These are phyloP conservation scores for Gonatopus flavifemur DNA, from an alignment of 1,140 invertebrate genomes.

Conservation along the genomic window DNA sequence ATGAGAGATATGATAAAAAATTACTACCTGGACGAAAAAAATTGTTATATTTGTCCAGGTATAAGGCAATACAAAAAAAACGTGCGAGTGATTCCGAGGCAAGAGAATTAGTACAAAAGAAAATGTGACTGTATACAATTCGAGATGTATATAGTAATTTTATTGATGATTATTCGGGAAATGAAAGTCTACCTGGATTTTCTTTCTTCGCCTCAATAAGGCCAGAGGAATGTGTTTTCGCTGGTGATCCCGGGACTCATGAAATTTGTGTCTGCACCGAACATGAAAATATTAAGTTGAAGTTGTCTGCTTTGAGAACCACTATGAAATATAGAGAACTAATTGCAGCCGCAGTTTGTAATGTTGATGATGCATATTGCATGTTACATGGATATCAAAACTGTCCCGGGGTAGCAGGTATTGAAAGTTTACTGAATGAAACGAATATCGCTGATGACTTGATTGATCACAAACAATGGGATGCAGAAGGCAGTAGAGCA, in stretches of 20 bases:
- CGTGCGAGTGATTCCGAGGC: not conserved
- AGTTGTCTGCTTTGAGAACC: constrained; percentile 3
- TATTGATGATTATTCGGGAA: constrained; percentile 7
- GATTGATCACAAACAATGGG: not conserved
- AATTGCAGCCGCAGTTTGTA: not conserved
- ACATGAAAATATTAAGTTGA: constrained; percentile 14
- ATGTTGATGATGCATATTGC: not conserved
- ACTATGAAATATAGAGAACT: constrained; percentile 7
- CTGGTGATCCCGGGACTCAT: constrained; percentile 10
- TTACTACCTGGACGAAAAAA: not conserved
- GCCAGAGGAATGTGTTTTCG: constrained; percentile 6
- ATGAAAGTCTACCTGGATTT: constrained; percentile 7
- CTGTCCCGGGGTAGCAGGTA: not conserved
- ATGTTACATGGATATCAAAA: not conserved
- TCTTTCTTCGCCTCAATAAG: constrained; percentile 5
- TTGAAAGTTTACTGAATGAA: not conserved
- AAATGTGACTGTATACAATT: constrained; percentile 3
- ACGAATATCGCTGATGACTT: not conserved
- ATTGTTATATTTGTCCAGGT: constrained; percentile 8
- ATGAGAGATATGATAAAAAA: too few species aligned
- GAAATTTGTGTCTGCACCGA: constrained; percentile 11
- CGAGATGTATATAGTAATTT: constrained; percentile 9
- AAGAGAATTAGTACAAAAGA: too few species aligned
- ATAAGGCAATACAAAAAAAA: constrained; percentile 8
- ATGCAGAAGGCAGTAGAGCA: not conserved